These are phyloP conservation scores for Nothocercus julius DNA, from an alignment of 2,113 vertebrate genomes.

Conservation along the genomic window DNA sequence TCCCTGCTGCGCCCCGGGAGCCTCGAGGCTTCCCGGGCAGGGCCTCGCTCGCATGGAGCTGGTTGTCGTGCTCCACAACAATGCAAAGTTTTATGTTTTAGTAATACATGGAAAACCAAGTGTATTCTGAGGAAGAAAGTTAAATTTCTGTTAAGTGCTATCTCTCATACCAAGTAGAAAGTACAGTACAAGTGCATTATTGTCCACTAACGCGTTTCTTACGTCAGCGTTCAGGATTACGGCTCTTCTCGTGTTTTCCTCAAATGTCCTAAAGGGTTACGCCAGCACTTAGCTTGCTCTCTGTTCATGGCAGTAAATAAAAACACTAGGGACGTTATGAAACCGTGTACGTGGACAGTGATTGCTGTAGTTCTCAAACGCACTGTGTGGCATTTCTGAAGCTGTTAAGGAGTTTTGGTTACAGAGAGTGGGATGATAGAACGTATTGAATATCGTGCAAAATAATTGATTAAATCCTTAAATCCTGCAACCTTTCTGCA, in stretches of 20 bases:
- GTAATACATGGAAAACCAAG: constrained; percentile 24
- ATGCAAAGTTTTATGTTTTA: constrained; percentile 52
- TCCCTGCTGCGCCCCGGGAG: background rate
- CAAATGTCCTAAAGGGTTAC: background rate
- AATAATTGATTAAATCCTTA: background rate
- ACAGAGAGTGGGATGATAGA: background rate
- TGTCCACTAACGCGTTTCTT: background rate
- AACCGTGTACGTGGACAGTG: background rate
- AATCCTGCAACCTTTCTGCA: background rate
- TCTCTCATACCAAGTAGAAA: constrained; percentile 18
- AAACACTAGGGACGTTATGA: background rate
- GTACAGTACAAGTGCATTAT: background rate
- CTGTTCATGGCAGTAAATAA: background rate
- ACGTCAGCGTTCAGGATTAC: background rate
- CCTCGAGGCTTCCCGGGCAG: background rate
- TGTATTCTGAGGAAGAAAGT: background rate
- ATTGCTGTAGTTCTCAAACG: background rate
- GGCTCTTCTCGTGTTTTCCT: background rate
- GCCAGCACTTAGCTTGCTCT: background rate
- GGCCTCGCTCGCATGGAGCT: constrained; percentile 52
- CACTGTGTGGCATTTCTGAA: background rate
- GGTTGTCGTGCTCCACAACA: constrained; percentile 37
- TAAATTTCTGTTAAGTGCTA: background rate
- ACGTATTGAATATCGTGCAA: background rate
- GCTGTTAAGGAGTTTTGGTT: background rate